phyloP scores from a whole-genome alignment of 2,113 vertebrate species.

The Hyaena hyaena region DNA sequence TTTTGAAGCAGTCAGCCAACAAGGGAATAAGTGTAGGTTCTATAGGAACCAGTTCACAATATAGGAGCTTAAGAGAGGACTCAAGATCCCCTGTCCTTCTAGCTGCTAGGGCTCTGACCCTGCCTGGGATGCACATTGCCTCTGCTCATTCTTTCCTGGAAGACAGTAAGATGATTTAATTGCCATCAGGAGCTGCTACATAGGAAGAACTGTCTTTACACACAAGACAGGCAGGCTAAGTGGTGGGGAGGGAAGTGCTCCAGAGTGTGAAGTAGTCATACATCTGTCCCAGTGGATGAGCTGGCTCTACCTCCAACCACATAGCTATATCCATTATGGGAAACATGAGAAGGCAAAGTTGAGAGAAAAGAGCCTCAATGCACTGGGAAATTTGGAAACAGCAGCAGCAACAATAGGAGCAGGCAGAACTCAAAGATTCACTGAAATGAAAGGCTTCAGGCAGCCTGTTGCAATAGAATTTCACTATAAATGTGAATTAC shows the following conservation, averaged over 20 bases:
- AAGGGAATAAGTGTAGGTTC: not conserved
- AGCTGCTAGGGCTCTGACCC: not conserved
- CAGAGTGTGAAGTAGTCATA: fast-evolving
- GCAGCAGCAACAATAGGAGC: not conserved
- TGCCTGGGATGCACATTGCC: not conserved
- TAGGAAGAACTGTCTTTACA: not conserved
- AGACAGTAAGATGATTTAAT: conserved; percentile 17
- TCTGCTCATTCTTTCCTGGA: not conserved
- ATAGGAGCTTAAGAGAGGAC: not conserved
- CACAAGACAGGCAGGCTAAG: not conserved
- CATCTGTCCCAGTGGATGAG: not conserved
- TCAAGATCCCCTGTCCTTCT: not conserved
- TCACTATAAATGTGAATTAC: not conserved
- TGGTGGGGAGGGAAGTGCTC: not conserved
- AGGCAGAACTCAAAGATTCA: not conserved
- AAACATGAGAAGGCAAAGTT: not conserved
- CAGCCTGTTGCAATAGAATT: not conserved
- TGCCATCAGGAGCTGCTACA: not conserved
- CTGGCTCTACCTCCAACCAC: not conserved
- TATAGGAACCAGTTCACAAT: not conserved
- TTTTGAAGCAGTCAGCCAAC: not conserved
- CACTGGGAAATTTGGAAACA: not conserved
- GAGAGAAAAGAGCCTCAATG: not conserved
- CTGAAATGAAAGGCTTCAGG: not conserved
- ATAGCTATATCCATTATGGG: not conserved